Base-by-base conservation (phyloP, 2,113 vertebrate genomes). In the Anthoscopus minutus region DNA sequence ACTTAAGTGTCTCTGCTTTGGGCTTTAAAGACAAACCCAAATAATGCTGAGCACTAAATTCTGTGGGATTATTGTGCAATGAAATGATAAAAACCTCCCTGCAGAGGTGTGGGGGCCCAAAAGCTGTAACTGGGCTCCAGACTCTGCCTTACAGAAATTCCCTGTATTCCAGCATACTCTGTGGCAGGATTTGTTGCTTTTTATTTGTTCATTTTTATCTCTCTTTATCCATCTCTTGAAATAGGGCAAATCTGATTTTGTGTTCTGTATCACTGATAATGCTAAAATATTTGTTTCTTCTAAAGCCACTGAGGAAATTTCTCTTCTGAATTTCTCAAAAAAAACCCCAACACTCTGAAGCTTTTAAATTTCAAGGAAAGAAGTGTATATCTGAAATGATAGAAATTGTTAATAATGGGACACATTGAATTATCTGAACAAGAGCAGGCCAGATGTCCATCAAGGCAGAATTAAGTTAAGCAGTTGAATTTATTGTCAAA, bases 291-390 rank as follows among this genome's bases (percentile, higher is more conserved):
- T 54, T 65, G 8, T 8, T 77, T 22, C 25, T 58, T 57, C 6
- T 33, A 15, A 31, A 33, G 7, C 20, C n/a, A 28, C 20, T 37
- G 37, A 70, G 40, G 12, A 73, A 58, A 50, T 27, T 79, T 40
- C 13, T 78, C 22, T 47, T 64, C 10, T 42, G 28, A 35, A 25
- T n/a, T 56, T 45, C 18, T 25, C 1, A 16, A 53, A 67, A 67
- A 60, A 28, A 25, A 9, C 1, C 6, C 5, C 23, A 7, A 0
- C 3, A 4, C 7, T 7, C 20, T 38, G 15, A 77, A 73, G 6
- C 42, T 37, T 33, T 37, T n/a, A 27, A 22, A 53, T 85, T 70
- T 73, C 27, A 61, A 40, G 31, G 33, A 15, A 85, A 66, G 6
- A 53, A 80, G 50, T 42, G 2, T 18, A 0, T 35, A 17, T 86